These are phyloP conservation scores for Melanocharis versteri DNA, from an alignment of 2,113 vertebrate species.

Conservation along the genomic window DNA sequence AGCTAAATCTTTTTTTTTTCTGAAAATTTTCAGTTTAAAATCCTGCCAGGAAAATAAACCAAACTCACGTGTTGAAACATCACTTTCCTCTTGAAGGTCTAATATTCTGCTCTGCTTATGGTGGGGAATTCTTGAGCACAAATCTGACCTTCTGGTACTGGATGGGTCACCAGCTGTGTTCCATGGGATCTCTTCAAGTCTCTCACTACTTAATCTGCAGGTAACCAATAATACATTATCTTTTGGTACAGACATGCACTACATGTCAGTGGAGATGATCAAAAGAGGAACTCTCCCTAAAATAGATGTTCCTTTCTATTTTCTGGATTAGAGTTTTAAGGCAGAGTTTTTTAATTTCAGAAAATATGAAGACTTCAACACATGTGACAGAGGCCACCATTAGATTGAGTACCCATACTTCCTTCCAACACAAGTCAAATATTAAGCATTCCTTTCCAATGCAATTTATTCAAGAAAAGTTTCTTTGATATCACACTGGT, in stretches of 20 bases:
- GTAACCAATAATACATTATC: neutral
- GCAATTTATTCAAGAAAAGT: neutral
- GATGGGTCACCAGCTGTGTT: neutral
- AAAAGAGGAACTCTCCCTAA: neutral
- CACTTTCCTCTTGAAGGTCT: neutral
- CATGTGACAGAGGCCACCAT: neutral
- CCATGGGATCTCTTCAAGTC: neutral
- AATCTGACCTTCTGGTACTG: neutral
- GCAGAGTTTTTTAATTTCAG: neutral
- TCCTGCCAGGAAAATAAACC: neutral
- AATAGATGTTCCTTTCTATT: neutral
- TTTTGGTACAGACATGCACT: neutral
- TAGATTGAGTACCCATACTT: neutral
- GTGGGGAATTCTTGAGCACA: neutral
- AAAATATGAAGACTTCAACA: neutral
- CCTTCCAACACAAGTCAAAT: neutral
- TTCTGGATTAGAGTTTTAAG: neutral
- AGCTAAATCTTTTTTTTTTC: fast-evolving
- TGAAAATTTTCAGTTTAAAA: neutral
- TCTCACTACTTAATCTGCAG: neutral
- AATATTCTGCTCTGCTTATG: neutral
- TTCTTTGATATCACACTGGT: neutral
- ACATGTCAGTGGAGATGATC: neutral
- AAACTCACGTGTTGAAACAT: neutral
- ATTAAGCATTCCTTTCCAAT: neutral